Percentiles rank a stretch among this genome's conserved stretches.
These are phyloP conservation scores for Notospermus geniculatus DNA, from an alignment of 1,140 invertebrate genomes.

Conservation along the genomic window DNA sequence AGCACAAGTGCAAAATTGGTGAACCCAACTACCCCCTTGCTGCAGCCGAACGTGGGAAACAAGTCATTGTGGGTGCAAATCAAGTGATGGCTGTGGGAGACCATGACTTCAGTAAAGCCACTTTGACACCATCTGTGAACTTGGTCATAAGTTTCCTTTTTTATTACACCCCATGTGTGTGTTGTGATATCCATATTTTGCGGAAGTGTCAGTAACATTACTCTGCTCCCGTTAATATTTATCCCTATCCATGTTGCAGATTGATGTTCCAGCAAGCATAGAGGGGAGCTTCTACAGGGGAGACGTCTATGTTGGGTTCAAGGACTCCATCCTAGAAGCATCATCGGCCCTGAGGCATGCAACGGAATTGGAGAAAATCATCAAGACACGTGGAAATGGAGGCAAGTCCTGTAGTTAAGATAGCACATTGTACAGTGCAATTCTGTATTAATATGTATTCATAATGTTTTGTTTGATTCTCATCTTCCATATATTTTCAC, in stretches of 20 bases:
- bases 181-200: neutral
- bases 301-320: neutral
- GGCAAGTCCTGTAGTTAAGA: slow-evolving; percentile 1
- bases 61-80: slow-evolving; percentile 2
- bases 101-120: slow-evolving; percentile 5
- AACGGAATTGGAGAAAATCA: slow-evolving; percentile 5
- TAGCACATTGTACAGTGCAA: neutral
- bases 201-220: neutral
- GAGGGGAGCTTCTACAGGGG: slow-evolving; percentile 4
- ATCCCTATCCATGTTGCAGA: neutral
- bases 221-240: neutral
- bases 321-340: slow-evolving; percentile 1
- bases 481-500: neutral
- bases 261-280: slow-evolving; percentile 2
- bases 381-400: neutral
- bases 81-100: slow-evolving; percentile 7
- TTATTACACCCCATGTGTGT: neutral
- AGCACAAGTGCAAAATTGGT: slow-evolving; percentile 17
- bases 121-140: neutral
- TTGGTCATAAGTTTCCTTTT: neutral
- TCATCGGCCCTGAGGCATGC: neutral
- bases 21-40: slow-evolving; percentile 2
- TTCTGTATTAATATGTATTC: neutral
- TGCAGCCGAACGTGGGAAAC: slow-evolving; percentile 8
- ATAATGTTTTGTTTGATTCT: neutral